phyloP scores from a whole-genome alignment of 2,888 invertebrate species.

The Serripes groenlandicus region DNA sequence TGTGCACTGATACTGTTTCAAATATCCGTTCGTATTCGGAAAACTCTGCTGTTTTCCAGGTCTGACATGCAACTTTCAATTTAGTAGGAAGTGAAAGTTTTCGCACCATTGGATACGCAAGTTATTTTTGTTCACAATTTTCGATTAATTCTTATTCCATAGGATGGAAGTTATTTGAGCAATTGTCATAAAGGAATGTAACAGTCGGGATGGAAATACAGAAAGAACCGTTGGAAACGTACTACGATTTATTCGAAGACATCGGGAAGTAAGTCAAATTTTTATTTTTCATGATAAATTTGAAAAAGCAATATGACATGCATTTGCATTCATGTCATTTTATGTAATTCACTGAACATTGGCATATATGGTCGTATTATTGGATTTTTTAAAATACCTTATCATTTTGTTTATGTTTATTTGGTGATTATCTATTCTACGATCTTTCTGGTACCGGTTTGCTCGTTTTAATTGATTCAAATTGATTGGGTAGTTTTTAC shows the following conservation, averaged over 20 bases:
- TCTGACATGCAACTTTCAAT: conserved; percentile 25
- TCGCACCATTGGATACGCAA: conserved; percentile 25
- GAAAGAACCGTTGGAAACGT: conserved; percentile 75
- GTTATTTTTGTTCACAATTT: conserved; percentile 18
- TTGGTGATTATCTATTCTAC: conserved; percentile 16
- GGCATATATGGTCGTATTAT: neutral
- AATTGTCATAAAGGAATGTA: conserved; percentile 24
- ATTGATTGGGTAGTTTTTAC: no score
- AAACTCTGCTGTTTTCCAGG: neutral
- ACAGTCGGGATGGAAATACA: conserved; percentile 72
- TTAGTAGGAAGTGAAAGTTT: conserved; percentile 39
- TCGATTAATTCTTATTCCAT: neutral
- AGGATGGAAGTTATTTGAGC: conserved; percentile 15
- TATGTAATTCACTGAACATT: no score
- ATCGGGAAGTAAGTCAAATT: conserved; percentile 77
- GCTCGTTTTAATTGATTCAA: no score
- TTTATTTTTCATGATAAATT: neutral
- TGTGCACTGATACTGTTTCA: neutral
- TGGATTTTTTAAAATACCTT: neutral
- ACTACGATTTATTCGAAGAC: conserved; percentile 78
- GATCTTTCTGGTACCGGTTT: conserved; percentile 7
- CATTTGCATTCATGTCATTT: neutral
- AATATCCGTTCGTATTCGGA: conserved; percentile 20
- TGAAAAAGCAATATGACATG: neutral
- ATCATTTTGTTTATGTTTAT: conserved; percentile 19